Base-by-base conservation (phyloP, 2,888 invertebrate species). In the Euproctis similis region DNA sequence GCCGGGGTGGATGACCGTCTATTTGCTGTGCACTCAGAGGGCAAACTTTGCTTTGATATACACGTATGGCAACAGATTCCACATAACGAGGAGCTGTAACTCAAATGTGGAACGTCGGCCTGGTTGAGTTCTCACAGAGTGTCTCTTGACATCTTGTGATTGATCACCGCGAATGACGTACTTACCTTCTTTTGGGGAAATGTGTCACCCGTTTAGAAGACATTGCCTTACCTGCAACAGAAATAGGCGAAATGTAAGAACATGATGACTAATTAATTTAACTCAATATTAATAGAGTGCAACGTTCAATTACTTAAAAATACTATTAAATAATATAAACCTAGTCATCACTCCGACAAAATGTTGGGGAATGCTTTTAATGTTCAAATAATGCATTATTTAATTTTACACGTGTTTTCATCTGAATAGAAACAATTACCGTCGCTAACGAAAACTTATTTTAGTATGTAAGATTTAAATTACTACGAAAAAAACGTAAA, bases 221-320 rank as follows among this genome's bases (percentile, higher is more conserved):
- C 84, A 80, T 82, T 72, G 73, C 62, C 80, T 81, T 82, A 82
- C 82, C 82, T 82, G 84, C 53, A 82, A 81, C 55, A 73, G 62
- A 70, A 69, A 65, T 54, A 65, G 49, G 57, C 39, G 46, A 27
- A 29, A 42, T 30, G 29, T 61, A 42, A 60, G 46, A 5, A 32
- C n/a, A n/a, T n/a, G n/a, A n/a, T n/a, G n/a, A n/a, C n/a, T n/a
- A n/a, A n/a, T n/a, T n/a, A n/a, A n/a, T n/a, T n/a, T n/a, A n/a
- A n/a, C n/a, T n/a, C n/a, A n/a, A n/a, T n/a, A n/a, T n/a, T n/a
- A n/a, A n/a, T n/a, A n/a, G n/a, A n/a, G n/a, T n/a, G n/a, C n/a
- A n/a, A n/a, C n/a, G n/a, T n/a, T n/a, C n/a, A n/a, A n/a, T n/a
- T n/a, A n/a, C n/a, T n/a, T n/a, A n/a, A n/a, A n/a, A n/a, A n/a